phyloP scores from a whole-genome alignment of 2,888 invertebrate species.

The Eurytoma adleriae region DNA sequence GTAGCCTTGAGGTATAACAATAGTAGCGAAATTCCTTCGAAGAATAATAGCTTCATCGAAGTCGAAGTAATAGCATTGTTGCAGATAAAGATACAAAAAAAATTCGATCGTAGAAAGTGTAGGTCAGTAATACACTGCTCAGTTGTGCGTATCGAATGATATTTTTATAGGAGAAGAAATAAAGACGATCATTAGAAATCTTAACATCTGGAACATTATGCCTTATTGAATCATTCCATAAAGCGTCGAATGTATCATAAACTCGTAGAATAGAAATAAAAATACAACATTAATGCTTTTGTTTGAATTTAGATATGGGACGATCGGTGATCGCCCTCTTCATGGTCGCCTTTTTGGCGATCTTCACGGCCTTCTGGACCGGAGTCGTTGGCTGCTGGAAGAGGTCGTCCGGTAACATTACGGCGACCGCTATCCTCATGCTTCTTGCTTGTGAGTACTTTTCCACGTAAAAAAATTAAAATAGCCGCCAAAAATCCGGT shows the following conservation, averaged over 20 bases:
- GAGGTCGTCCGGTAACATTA: constrained; percentile 94
- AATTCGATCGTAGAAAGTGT: constrained; percentile 11
- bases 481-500: too few relatives aligned
- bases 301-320: constrained; percentile 83
- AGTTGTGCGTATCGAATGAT: constrained; percentile 6
- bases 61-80: too few relatives aligned
- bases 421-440: constrained; percentile 94
- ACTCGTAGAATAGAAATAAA: too few relatives aligned
- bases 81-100: neutral
- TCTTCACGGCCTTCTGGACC: constrained; percentile 96
- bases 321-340: constrained; percentile 95
- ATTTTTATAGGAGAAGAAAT: too few relatives aligned
- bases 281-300: neutral
- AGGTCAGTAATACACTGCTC: neutral
- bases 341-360: constrained; percentile 93
- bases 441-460: constrained; percentile 87
- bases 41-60: too few relatives aligned
- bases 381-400: constrained; percentile 98
- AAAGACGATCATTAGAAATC: too few relatives aligned
- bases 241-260: too few relatives aligned
- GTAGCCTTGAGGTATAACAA: too few relatives aligned
- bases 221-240: neutral
- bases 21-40: too few relatives aligned
- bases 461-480: too few relatives aligned
- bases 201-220: neutral